A percentile compares a stretch with the other conserved stretches of the same genome.
phyloP scores from a whole-genome alignment of 2,797 vertebrate species.

The Enteromius argenteus region DNA sequence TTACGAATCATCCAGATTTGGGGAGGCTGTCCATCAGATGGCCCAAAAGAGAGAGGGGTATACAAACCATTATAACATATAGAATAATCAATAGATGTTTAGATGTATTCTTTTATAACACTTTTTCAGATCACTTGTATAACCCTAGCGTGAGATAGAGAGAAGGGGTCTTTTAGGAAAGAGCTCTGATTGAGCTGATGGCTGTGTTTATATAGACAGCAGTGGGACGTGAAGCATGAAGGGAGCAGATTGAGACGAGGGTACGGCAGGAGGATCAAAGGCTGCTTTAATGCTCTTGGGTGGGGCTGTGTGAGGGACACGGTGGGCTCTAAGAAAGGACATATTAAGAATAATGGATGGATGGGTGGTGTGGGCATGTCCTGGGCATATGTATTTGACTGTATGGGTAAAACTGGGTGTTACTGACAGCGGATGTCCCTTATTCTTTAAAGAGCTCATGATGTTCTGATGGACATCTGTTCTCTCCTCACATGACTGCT shows the following conservation, averaged over 20 bases:
- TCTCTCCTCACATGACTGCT: conserved; percentile 51
- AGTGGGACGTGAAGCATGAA: conserved; percentile 66
- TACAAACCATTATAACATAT: neutral
- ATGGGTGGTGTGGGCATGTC: conserved; percentile 51
- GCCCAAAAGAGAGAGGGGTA: neutral
- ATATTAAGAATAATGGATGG: conserved; percentile 26
- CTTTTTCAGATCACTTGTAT: neutral
- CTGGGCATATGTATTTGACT: conserved; percentile 42
- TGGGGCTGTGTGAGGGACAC: conserved; percentile 50
- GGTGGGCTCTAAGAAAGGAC: conserved; percentile 20
- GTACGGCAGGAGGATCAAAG: conserved; percentile 44
- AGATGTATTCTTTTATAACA: neutral
- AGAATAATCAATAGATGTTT: conserved; percentile 1
- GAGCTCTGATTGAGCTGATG: conserved; percentile 56
- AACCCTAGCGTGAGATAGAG: neutral
- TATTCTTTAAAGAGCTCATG: conserved; percentile 7
- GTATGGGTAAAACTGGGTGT: conserved; percentile 17
- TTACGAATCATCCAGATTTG: neutral
- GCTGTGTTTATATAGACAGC: conserved; percentile 59
- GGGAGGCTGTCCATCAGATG: neutral
- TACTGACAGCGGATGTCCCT: conserved; percentile 5
- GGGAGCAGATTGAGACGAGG: conserved; percentile 9
- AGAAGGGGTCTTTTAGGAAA: conserved; percentile 12
- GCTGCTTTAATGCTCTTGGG: conserved; percentile 13
- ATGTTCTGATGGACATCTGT: conserved; percentile 40